A percentile compares a stretch with the other conserved stretches of the same genome.
Evolutionary conservation across 2,888 invertebrate genomes (phyloP).

Genomic region (Mesorhabditis spiculigera): DNA sequence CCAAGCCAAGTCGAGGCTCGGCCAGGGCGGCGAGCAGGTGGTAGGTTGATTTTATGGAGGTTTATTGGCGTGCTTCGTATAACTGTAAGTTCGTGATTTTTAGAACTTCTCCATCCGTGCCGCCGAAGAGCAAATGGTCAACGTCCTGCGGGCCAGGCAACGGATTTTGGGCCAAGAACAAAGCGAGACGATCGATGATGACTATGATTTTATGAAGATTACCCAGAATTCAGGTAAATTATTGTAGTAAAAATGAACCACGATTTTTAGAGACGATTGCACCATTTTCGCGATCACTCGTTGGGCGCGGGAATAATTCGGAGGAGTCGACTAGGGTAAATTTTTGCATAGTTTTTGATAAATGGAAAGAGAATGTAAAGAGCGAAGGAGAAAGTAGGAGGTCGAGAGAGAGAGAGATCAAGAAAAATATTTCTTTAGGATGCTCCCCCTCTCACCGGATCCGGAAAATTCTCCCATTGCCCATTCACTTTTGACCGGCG

Average conservation of each 20-base stretch:
- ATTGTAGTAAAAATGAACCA: background rate
- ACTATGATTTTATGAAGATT: background rate
- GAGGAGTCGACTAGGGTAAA: background rate
- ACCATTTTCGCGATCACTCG: background rate
- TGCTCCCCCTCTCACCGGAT: slow-evolving; percentile 24
- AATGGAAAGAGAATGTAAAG: background rate
- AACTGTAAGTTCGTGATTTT: background rate
- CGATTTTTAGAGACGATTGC: background rate
- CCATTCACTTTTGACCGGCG: slow-evolving; percentile 47
- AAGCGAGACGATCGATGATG: slow-evolving; percentile 1
- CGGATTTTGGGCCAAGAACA: background rate
- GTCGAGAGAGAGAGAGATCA: background rate
- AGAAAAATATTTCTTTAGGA: background rate
- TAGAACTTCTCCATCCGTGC: background rate
- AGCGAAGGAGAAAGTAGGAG: background rate
- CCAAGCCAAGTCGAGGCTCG: background rate
- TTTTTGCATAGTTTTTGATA: background rate
- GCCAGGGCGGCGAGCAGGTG: background rate
- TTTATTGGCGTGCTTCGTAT: background rate
- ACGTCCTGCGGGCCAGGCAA: background rate
- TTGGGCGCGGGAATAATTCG: background rate
- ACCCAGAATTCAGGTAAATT: background rate
- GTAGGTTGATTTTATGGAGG: background rate
- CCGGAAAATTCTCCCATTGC: slow-evolving; percentile 53
- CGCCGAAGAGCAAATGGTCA: background rate